These are phyloP conservation scores for Hetaerina americana DNA, from an alignment of 1,140 invertebrate species.

Conservation along the genomic window DNA sequence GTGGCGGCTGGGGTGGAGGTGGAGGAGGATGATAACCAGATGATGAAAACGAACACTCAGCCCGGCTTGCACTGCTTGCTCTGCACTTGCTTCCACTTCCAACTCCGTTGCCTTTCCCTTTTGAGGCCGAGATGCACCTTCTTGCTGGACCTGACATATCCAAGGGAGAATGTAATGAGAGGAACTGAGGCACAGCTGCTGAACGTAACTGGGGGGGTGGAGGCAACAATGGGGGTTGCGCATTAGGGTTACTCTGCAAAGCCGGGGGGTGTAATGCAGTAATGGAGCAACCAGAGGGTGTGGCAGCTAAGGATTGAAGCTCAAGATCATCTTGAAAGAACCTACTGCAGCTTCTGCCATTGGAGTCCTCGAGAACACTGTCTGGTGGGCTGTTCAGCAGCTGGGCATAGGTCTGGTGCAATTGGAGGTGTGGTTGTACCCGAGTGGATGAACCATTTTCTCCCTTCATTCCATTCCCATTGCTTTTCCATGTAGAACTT, in stretches of 20 bases:
- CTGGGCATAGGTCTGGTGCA: slow-evolving; percentile 25
- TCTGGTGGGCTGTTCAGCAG: slow-evolving; percentile 38
- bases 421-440: background rate
- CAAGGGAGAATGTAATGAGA: background rate
- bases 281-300: background rate
- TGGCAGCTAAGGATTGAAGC: slow-evolving; percentile 1
- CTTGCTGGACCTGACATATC: background rate
- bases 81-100: slow-evolving; percentile 29
- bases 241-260: background rate
- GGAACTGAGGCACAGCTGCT: slow-evolving; percentile 8
- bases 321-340: slow-evolving; percentile 11
- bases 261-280: background rate
- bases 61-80: slow-evolving; percentile 25
- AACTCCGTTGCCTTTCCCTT: background rate
- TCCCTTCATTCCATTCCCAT: background rate
- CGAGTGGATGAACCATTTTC: background rate
- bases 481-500: slow-evolving; percentile 6
- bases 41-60: slow-evolving; percentile 14
- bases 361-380: slow-evolving; percentile 35
- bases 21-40: background rate
- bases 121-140: background rate
- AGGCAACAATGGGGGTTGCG: slow-evolving; percentile 29
- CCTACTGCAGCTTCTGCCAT: slow-evolving; percentile 23
- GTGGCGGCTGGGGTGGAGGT: background rate
- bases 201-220: slow-evolving; percentile 22